phyloP scores from a whole-genome alignment of 2,888 invertebrate genomes.

The Hesperia comma region DNA sequence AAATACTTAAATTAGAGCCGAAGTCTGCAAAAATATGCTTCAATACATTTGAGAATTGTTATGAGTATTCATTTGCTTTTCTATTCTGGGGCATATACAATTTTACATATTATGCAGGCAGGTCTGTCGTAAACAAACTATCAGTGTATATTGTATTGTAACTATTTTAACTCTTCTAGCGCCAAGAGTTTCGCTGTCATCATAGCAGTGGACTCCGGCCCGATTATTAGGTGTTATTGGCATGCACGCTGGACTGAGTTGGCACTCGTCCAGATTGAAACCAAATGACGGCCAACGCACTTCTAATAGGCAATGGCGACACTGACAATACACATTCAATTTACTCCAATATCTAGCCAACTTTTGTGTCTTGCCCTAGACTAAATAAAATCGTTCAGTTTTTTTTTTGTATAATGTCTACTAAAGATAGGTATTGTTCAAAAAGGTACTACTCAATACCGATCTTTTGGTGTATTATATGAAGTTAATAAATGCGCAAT shows the following conservation, averaged over 20 bases:
- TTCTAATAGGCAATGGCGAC: conserved; percentile 43
- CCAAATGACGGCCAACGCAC: conserved; percentile 58
- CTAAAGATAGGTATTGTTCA: too few relatives aligned
- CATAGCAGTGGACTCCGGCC: conserved; percentile 47
- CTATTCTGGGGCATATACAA: too few relatives aligned
- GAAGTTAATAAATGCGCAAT: too few relatives aligned
- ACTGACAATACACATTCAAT: conserved; percentile 41
- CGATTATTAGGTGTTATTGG: conserved; percentile 55
- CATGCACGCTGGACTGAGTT: conserved; percentile 54
- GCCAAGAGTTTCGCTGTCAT: conserved; percentile 34
- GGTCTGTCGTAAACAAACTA: background rate
- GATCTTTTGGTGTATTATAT: too few relatives aligned
- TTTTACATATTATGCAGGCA: too few relatives aligned
- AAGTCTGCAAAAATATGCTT: too few relatives aligned
- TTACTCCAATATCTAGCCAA: conserved; percentile 34
- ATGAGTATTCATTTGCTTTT: too few relatives aligned
- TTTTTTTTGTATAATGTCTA: conserved; percentile 8
- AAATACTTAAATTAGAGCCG: too few relatives aligned
- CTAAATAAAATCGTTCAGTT: conserved; percentile 37
- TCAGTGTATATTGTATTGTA: conserved; percentile 6
- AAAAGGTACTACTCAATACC: too few relatives aligned
- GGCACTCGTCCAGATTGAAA: conserved; percentile 62
- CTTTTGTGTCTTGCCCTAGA: conserved; percentile 30
- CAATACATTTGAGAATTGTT: too few relatives aligned
- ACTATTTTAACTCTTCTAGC: conserved; percentile 26